These are phyloP conservation scores for Labia minor DNA, from an alignment of 2,888 invertebrate species.

Conservation along the genomic window DNA sequence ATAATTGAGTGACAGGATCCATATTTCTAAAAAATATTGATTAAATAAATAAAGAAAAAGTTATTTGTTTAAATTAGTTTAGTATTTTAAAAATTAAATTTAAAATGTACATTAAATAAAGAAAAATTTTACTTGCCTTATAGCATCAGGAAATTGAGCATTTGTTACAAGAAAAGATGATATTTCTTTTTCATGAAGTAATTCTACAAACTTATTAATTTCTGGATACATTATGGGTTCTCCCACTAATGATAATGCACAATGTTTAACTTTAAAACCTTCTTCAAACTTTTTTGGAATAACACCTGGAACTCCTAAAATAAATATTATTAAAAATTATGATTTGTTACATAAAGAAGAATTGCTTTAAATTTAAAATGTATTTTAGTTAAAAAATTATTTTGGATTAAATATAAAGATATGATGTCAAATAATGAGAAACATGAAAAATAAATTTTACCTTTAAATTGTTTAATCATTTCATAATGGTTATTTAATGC, in stretches of 20 bases:
- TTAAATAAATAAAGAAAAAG: conserved; percentile 16
- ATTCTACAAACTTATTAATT: conserved; percentile 41
- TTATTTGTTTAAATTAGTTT: too few relatives aligned
- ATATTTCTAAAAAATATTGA: conserved; percentile 30
- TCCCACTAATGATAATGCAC: conserved; percentile 47
- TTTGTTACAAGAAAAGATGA: conserved; percentile 49
- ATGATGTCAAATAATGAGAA: too few relatives aligned
- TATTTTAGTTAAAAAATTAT: conserved; percentile 1
- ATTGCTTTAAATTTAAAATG: conserved; percentile 20
- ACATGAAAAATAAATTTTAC: conserved; percentile 28
- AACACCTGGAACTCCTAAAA: conserved; percentile 45
- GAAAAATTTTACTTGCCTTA: conserved; percentile 33
- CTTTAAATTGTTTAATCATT: conserved; percentile 42
- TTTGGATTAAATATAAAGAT: background rate
- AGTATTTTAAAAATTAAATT: background rate
- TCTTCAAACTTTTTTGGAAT: conserved; percentile 39
- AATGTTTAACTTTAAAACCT: conserved; percentile 41
- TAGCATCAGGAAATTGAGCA: conserved; percentile 49
- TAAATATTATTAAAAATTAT: background rate
- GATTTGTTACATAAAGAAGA: background rate
- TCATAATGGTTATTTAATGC: conserved; percentile 42
- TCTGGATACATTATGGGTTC: conserved; percentile 52
- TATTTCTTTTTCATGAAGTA: conserved; percentile 41
- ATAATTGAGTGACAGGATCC: conserved; percentile 45
- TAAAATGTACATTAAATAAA: background rate